Evolutionary conservation across 92 coral and sea anemone species (phyloP).

Genomic region (Ricordea florida): DNA sequence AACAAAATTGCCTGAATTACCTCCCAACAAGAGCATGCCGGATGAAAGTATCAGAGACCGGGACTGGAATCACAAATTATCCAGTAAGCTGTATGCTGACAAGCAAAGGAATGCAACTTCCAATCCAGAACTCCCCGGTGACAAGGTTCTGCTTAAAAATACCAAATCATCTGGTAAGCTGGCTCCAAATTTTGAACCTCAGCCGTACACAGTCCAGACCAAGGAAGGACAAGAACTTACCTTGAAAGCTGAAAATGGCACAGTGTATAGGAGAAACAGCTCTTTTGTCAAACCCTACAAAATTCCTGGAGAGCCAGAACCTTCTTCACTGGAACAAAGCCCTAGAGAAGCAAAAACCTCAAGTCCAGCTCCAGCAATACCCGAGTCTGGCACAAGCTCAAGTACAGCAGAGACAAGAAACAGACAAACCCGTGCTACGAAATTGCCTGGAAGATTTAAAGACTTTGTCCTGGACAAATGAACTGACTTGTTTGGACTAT

Average conservation of each 20-base stretch:
- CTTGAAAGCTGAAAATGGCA: constrained; percentile 16
- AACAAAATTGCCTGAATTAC: constrained; percentile 36
- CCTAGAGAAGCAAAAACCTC: neutral
- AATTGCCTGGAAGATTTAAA: constrained; percentile 1
- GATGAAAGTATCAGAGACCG: constrained; percentile 47
- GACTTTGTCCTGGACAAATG: constrained; percentile 19
- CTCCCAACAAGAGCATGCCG: constrained; percentile 20
- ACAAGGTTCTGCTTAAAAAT: constrained; percentile 14
- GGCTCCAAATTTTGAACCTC: constrained; percentile 7
- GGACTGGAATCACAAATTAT: constrained; percentile 34
- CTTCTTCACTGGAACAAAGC: neutral
- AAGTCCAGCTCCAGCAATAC: neutral
- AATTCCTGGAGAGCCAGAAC: constrained; percentile 5
- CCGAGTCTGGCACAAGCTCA: neutral
- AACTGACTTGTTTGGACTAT: neutral
- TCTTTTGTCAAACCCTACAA: constrained; percentile 38
- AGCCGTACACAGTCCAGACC: constrained; percentile 63
- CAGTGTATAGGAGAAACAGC: constrained; percentile 37
- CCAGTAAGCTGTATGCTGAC: constrained; percentile 33
- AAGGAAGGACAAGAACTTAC: constrained; percentile 47
- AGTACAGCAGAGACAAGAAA: constrained; percentile 7
- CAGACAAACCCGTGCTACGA: neutral
- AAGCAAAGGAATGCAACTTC: neutral
- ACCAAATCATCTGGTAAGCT: constrained; percentile 50
- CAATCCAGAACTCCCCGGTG: constrained; percentile 9